A percentile compares a stretch with the other conserved stretches of the same genome.
Evolutionary conservation across 2,113 vertebrate genomes (phyloP).

Genomic region (Pachycephala philippinensis): DNA sequence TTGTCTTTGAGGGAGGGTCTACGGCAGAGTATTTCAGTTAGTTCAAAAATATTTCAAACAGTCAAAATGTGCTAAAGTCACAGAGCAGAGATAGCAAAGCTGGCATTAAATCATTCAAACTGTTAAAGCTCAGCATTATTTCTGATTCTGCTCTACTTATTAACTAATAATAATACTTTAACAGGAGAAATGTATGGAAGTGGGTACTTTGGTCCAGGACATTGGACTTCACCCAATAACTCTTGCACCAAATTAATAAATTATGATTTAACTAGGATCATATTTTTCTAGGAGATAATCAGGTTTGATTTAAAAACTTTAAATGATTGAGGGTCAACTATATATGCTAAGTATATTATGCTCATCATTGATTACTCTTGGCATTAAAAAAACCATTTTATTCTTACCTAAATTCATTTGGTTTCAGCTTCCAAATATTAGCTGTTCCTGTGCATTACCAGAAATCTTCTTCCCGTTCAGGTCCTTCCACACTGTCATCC

Average conservation of each 20-base stretch:
- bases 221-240: slow-evolving; percentile 51
- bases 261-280: slow-evolving; percentile 18
- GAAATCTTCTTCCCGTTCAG: not conserved
- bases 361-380: slow-evolving; percentile 14
- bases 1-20: not conserved
- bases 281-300: slow-evolving; percentile 48
- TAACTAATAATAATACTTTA: slow-evolving; percentile 37
- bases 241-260: slow-evolving; percentile 39
- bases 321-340: slow-evolving; percentile 22
- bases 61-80: not conserved
- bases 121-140: not conserved
- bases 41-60: not conserved
- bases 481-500: not conserved
- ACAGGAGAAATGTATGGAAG: not conserved
- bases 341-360: slow-evolving; percentile 45
- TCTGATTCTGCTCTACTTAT: slow-evolving; percentile 26
- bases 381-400: not conserved
- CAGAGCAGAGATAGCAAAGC: not conserved
- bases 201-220: slow-evolving; percentile 16
- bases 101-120: not conserved
- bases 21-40: not conserved
- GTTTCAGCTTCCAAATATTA: not conserved
- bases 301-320: slow-evolving; percentile 63
- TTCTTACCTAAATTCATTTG: not conserved
- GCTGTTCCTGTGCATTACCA: not conserved